Evolutionary conservation across 1,140 invertebrate species (phyloP).

Genomic region (Mercenaria mercenaria): DNA sequence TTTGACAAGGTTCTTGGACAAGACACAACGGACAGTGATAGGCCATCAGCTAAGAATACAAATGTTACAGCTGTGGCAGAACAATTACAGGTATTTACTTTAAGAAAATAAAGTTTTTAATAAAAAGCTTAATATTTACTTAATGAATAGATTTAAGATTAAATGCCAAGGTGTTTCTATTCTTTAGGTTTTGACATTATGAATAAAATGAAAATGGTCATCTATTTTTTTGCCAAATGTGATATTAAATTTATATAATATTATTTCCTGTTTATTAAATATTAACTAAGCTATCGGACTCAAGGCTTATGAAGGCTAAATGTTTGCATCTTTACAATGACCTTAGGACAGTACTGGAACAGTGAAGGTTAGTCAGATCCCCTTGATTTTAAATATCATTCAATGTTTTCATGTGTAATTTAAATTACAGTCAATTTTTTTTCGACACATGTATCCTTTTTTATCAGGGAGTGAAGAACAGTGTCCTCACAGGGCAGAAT

Average conservation of each 20-base stretch:
- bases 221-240: not conserved
- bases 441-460: not conserved
- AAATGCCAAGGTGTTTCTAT: not conserved
- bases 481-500: not conserved
- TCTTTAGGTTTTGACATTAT: not conserved
- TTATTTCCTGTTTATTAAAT: not conserved
- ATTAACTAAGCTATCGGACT: too few relatives aligned
- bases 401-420: not conserved
- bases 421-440: too few relatives aligned
- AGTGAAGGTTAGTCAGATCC: not conserved
- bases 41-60: slow-evolving; percentile 23
- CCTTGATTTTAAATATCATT: not conserved
- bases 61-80: slow-evolving; percentile 26
- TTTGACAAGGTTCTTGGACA: slow-evolving; percentile 13
- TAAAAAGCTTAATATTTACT: not conserved
- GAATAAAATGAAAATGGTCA: not conserved
- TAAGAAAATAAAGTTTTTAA: not conserved
- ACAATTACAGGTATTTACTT: not conserved
- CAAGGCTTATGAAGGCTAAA: not conserved
- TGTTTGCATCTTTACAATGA: not conserved
- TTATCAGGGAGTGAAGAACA: slow-evolving; percentile 1
- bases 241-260: not conserved
- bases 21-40: slow-evolving; percentile 27
- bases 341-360: not conserved
- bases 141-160: too few relatives aligned